Base-by-base conservation (phyloP, 2,888 invertebrate species). In the Conistra vaccinii region DNA sequence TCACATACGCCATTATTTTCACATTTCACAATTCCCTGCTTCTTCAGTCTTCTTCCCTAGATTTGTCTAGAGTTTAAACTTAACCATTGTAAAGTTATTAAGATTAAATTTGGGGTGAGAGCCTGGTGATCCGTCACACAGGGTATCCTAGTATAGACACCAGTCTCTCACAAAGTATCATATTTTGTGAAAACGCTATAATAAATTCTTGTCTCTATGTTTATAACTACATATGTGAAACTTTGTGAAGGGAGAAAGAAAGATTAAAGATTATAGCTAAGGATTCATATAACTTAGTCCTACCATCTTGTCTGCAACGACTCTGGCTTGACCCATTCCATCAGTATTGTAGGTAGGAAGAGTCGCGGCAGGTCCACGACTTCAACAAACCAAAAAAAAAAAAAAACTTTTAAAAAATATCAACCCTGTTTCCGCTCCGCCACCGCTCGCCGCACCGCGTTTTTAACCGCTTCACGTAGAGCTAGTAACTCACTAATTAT, bases 401-500 rank as follows among this genome's bases (percentile, higher is more conserved):
- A 3, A 4, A 70, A 35, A 17, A 0, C 9, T 39, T 1, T 0
- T 9, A 9, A 39, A 39, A 39, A 29, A 4, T 3, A 7, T 55
- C 4, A 23, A n/a, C 3, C 4, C 7, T 48, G 2, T 39, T 39
- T 2, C 3, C 12, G 14, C 32, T 10, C 23, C 39, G 32, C 53
- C 9, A 26, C 12, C 14, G 29, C 48, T 65, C 17, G 14, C 9
- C 2, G 1, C 17, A 0, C 14, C 69, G 32, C 62, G 7, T 48
- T 62, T 71, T 55, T 51, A 5, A 2, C 6, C 2, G 57, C 72
- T 26, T n/a, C 35, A 61, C 72, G 63, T 63, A 72, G 53, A 48
- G 42, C 65, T 66, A 48, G 63, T 73, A 71, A 42, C 57, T 58
- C 53, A 74, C 78, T 80, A 85, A 83, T 85, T 83, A 80, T 57